Conservation (phyloP, 1,140 invertebrate genomes). For the Brachionus rotundiformis region DNA sequence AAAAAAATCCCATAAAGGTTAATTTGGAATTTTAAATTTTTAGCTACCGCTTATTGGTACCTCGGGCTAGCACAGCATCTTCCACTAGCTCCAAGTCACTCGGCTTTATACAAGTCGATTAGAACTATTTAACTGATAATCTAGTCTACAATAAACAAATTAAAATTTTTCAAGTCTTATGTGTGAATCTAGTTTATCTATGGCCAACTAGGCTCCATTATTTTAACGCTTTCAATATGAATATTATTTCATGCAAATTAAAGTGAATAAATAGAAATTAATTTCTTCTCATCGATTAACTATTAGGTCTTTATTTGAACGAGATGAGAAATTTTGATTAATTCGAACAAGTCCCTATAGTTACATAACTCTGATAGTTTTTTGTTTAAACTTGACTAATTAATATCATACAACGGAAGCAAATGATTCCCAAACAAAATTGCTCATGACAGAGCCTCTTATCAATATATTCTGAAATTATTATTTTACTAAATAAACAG, state of each 20-base stretch:
- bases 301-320: constrained; percentile 5
- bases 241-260: neutral
- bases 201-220: neutral
- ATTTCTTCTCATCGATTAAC: neutral
- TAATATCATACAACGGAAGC: neutral
- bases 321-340: neutral
- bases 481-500: neutral
- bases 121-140: constrained; percentile 6
- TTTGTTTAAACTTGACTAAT: constrained; percentile 8
- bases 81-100: neutral
- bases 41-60: neutral
- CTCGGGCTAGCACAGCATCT: neutral
- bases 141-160: constrained; percentile 6
- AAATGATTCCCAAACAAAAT: neutral
- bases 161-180: constrained; percentile 6
- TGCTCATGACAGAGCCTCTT: neutral
- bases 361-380: neutral
- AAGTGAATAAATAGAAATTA: constrained; percentile 15
- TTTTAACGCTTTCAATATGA: constrained; percentile 1
- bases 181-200: constrained; percentile 3
- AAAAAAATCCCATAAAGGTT: too few species aligned
- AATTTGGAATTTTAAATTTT: too few species aligned
- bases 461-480: too few species aligned
- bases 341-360: neutral
- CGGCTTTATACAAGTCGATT: neutral